These are phyloP conservation scores for Chirona hameri DNA, from an alignment of 2,888 invertebrate genomes.

Conservation along the genomic window DNA sequence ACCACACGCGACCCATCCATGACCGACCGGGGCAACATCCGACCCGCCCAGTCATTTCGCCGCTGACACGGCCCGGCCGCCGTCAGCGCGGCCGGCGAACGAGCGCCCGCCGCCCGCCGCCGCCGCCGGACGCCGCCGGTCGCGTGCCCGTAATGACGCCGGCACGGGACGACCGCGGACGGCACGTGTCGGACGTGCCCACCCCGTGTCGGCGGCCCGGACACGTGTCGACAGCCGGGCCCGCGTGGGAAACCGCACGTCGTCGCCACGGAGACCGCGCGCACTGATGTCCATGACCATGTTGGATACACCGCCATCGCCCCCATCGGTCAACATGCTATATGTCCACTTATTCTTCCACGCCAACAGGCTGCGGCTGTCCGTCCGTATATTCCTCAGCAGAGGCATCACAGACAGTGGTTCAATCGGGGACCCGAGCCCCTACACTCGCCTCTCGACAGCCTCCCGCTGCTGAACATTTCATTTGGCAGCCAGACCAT, in stretches of 20 bases:
- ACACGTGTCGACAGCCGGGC: not conserved
- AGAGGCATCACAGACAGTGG: too few relatives aligned
- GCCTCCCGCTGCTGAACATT: not conserved
- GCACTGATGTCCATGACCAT: too few relatives aligned
- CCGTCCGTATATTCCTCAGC: too few relatives aligned
- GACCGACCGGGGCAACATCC: not conserved
- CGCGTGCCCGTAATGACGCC: not conserved
- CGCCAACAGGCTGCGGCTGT: too few relatives aligned
- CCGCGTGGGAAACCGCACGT: not conserved
- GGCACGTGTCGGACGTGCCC: not conserved
- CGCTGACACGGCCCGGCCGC: not conserved
- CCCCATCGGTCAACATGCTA: too few relatives aligned
- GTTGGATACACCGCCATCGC: too few relatives aligned
- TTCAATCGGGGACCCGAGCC: too few relatives aligned
- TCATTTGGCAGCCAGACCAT: not conserved
- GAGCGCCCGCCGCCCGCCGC: not conserved
- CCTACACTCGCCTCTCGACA: not conserved
- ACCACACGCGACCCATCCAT: not conserved
- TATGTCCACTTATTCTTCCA: too few relatives aligned
- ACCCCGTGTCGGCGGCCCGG: not conserved
- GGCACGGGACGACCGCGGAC: not conserved
- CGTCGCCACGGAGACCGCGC: too few relatives aligned
- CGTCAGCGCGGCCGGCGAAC: not conserved
- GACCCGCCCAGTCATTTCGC: not conserved
- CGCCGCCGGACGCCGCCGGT: not conserved